Evolutionary conservation across 2,888 invertebrate species (phyloP).

Genomic region (Sesamia inferens): DNA sequence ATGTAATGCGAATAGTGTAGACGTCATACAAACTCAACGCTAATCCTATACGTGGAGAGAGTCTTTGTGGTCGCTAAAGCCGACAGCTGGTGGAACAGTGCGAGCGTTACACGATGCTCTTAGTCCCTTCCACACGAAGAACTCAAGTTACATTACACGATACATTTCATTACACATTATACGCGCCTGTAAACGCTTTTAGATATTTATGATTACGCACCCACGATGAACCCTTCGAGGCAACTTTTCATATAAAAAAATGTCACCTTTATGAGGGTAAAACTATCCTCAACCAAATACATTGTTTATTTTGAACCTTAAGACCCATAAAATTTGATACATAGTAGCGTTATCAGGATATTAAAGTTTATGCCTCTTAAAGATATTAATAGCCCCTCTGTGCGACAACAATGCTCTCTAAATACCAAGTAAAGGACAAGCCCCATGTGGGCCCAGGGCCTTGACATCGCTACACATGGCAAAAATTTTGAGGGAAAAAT

Average conservation of each 20-base stretch:
- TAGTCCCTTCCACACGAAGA: neutral
- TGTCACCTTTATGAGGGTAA: slow-evolving; percentile 34
- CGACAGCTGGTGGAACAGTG: neutral
- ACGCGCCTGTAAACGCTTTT: neutral
- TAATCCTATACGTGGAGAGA: neutral
- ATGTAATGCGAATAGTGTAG: neutral
- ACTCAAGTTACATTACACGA: neutral
- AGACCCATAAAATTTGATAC: slow-evolving; percentile 52
- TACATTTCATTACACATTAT: neutral
- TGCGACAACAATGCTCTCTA: slow-evolving; percentile 64
- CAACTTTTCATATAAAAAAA: slow-evolving; percentile 31
- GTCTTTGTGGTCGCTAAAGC: neutral
- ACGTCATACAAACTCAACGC: neutral
- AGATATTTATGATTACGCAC: neutral
- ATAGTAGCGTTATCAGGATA: slow-evolving; percentile 55
- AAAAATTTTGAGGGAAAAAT: slow-evolving; percentile 10
- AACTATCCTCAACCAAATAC: slow-evolving; percentile 19
- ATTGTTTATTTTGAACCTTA: slow-evolving; percentile 48
- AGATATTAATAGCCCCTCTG: slow-evolving; percentile 61
- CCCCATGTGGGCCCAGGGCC: slow-evolving; percentile 50
- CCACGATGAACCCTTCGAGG: neutral
- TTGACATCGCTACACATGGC: slow-evolving; percentile 50
- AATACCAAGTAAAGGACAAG: slow-evolving; percentile 71
- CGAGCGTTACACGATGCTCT: neutral
- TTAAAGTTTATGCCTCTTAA: slow-evolving; percentile 55